phyloP scores from a whole-genome alignment of 2,113 vertebrate species.

The Thunnus thynnus region DNA sequence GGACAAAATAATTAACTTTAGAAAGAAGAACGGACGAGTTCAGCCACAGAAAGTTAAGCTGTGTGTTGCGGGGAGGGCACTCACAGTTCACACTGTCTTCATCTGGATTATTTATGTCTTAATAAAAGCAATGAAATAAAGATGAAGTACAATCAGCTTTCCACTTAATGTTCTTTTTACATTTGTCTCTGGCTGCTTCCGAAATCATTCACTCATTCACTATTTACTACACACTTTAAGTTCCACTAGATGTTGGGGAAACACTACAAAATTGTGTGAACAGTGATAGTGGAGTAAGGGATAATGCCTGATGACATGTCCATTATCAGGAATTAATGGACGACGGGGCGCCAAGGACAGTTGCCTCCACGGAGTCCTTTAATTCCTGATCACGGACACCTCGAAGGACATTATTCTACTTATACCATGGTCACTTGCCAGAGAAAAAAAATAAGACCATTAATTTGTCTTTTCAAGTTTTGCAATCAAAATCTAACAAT shows the following conservation, averaged over 20 bases:
- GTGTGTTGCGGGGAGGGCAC: constrained; percentile 9
- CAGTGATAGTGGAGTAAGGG: too few relatives aligned
- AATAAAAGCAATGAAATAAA: constrained; percentile 56
- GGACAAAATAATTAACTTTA: constrained; percentile 23
- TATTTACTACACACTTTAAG: constrained; percentile 10
- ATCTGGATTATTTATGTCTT: constrained; percentile 60
- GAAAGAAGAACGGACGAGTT: constrained; percentile 30
- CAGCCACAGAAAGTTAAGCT: not conserved
- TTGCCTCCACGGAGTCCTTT: too few relatives aligned
- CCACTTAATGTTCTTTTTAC: constrained; percentile 17
- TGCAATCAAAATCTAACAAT: too few relatives aligned
- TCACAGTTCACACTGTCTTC: constrained; percentile 20
- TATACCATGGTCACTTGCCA: too few relatives aligned
- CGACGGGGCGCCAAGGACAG: too few relatives aligned
- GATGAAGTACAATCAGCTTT: constrained; percentile 39
- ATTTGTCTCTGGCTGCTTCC: not conserved
- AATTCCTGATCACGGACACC: too few relatives aligned
- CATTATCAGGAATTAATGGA: too few relatives aligned
- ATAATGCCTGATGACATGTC: too few relatives aligned
- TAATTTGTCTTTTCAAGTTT: too few relatives aligned
- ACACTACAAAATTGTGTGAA: not conserved
- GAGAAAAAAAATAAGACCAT: too few relatives aligned
- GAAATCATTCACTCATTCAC: constrained; percentile 25
- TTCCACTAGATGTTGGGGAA: too few relatives aligned
- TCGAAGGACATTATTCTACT: too few relatives aligned